phyloP scores from a whole-genome alignment of 92 coral and sea anemone species.

The Bergia puertoricense region DNA sequence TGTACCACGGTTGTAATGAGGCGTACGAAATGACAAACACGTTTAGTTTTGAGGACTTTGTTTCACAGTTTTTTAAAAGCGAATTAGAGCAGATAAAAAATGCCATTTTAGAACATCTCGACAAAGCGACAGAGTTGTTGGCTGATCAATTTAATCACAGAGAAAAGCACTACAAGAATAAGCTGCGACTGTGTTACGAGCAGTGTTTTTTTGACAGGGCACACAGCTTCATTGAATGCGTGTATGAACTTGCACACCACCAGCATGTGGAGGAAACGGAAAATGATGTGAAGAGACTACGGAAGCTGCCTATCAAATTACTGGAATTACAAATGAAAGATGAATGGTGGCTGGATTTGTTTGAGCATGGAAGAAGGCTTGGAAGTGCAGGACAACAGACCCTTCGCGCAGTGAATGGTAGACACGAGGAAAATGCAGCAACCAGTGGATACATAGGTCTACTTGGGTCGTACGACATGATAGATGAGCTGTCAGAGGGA shows the following conservation, averaged over 20 bases:
- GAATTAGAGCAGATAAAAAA: slow-evolving; percentile 51
- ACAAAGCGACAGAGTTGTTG: slow-evolving; percentile 62
- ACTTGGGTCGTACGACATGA: slow-evolving; percentile 73
- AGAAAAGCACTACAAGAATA: slow-evolving; percentile 59
- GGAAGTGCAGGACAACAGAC: slow-evolving; percentile 34
- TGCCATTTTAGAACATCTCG: slow-evolving; percentile 53
- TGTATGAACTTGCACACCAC: slow-evolving; percentile 85
- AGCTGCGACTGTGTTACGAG: slow-evolving; percentile 91
- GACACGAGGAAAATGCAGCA: background rate
- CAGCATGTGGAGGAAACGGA: slow-evolving; percentile 70
- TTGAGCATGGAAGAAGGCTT: slow-evolving; percentile 71
- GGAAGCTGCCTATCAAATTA: slow-evolving; percentile 80
- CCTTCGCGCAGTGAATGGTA: slow-evolving; percentile 21
- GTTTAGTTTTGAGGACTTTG: slow-evolving; percentile 69
- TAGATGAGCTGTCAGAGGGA: slow-evolving; percentile 63
- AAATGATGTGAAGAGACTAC: slow-evolving; percentile 66
- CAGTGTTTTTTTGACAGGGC: slow-evolving; percentile 82
- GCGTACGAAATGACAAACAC: slow-evolving; percentile 27
- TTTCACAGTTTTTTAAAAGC: slow-evolving; percentile 58
- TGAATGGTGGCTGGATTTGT: slow-evolving; percentile 97
- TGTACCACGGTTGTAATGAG: background rate
- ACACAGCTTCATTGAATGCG: slow-evolving; percentile 81
- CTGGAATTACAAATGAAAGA: slow-evolving; percentile 92
- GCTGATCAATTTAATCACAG: slow-evolving; percentile 74
- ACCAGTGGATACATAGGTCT: slow-evolving; percentile 47